Percentiles rank a stretch among this genome's conserved stretches.
Conservation (phyloP, 2,888 invertebrate species). For the Byasa hedistus region DNA sequence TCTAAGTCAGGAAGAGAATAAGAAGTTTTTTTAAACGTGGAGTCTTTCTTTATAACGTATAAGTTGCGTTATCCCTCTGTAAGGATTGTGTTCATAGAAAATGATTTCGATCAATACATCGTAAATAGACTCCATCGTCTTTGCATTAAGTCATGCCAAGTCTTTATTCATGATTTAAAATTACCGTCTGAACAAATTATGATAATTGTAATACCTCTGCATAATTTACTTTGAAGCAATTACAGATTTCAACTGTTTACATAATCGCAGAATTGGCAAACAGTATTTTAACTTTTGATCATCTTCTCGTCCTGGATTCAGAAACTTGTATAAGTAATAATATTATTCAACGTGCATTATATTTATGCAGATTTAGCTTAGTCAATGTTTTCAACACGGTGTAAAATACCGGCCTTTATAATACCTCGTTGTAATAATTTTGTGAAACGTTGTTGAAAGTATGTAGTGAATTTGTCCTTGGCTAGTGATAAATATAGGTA, state of each 20-base stretch:
- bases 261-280: not conserved
- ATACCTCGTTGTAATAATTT: not conserved
- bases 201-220: not conserved
- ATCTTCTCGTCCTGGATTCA: no score
- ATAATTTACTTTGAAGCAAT: not conserved
- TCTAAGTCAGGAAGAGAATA: no score
- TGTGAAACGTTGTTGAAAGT: not conserved
- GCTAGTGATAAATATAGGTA: not conserved
- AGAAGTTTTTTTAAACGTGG: no score
- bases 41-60: no score
- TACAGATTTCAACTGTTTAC: slow-evolving; percentile 1
- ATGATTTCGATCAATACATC: not conserved
- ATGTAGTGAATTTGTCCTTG: not conserved
- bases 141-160: not conserved
- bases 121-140: not conserved
- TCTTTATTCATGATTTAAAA: not conserved
- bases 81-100: no score
- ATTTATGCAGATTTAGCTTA: not conserved
- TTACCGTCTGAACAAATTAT: not conserved
- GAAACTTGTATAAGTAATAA: no score
- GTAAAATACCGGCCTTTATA: not conserved
- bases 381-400: no score
- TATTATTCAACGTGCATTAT: no score
- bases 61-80: no score
- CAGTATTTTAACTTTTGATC: not conserved